These are phyloP conservation scores for Marasmarcha lunaedactyla DNA, from an alignment of 2,888 invertebrate genomes.

Conservation along the genomic window DNA sequence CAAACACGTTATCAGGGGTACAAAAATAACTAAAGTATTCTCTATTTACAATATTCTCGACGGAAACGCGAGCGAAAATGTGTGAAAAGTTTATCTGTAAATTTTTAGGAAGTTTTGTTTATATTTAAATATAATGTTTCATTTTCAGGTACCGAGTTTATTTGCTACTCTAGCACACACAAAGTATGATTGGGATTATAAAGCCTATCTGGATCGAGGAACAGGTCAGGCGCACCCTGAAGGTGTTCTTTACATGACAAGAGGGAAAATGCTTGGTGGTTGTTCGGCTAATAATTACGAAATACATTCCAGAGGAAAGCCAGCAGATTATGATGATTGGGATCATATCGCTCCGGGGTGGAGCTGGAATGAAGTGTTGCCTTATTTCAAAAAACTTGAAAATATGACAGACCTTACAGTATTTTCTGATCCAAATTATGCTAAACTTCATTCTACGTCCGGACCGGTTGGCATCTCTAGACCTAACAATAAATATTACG, in stretches of 20 bases:
- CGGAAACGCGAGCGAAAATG: too few species aligned
- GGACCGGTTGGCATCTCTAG: slow-evolving; percentile 35
- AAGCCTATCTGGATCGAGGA: slow-evolving; percentile 21
- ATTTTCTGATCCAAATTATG: slow-evolving; percentile 21
- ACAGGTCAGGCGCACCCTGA: slow-evolving; percentile 24
- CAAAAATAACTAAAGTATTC: too few species aligned
- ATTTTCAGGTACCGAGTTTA: slow-evolving; percentile 33
- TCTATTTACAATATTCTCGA: too few species aligned
- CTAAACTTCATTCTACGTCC: slow-evolving; percentile 27
- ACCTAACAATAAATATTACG: slow-evolving; percentile 21
- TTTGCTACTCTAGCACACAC: slow-evolving; percentile 26
- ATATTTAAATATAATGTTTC: too few species aligned
- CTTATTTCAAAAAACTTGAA: slow-evolving; percentile 37
- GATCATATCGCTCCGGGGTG: slow-evolving; percentile 29
- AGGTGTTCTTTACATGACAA: slow-evolving; percentile 18
- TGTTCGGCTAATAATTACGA: slow-evolving; percentile 32
- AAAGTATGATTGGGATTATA: slow-evolving; percentile 32
- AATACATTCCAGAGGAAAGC: slow-evolving; percentile 32
- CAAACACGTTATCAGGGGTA: too few species aligned
- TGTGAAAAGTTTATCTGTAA: too few species aligned
- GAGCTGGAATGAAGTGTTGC: slow-evolving; percentile 30
- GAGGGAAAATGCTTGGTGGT: slow-evolving; percentile 39
- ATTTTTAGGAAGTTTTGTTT: too few species aligned
- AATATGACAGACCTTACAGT: slow-evolving; percentile 30
- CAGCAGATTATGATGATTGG: slow-evolving; percentile 35